Conservation (phyloP, 30 jellyfish, hydroid and myxozoan genomes). For the Turritopsis rubra region DNA sequence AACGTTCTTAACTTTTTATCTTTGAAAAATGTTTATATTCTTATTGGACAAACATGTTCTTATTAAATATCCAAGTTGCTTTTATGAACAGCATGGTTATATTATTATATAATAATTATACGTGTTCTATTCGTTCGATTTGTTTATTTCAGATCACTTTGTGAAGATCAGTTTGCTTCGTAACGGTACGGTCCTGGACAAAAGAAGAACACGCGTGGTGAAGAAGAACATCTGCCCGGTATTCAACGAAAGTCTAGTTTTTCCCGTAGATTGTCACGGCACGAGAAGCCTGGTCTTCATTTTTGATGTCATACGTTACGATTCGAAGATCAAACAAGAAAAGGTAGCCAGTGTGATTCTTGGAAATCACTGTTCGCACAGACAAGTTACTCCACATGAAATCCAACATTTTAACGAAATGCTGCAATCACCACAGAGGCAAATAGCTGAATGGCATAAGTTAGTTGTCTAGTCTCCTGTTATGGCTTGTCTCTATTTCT, state of each 20-base stretch:
- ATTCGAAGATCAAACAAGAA: conserved; percentile 69
- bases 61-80: too few species aligned
- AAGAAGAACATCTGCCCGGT: conserved; percentile 80
- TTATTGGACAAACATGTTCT: too few species aligned
- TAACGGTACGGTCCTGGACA: conserved; percentile 56
- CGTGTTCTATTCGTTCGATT: too few species aligned
- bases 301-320: conserved; percentile 76
- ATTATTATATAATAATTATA: too few species aligned
- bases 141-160: conserved; percentile 71
- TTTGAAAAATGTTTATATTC: too few species aligned
- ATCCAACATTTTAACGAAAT: conserved; percentile 85
- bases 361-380: conserved; percentile 45
- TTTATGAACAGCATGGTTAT: too few species aligned
- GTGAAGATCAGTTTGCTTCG: conserved; percentile 68
- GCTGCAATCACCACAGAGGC: conserved; percentile 80
- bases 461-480: conserved; percentile 11
- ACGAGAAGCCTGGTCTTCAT: conserved; percentile 58
- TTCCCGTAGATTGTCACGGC: conserved; percentile 75
- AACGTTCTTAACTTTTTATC: too few species aligned
- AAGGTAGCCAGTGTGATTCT: conserved; percentile 71
- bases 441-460: conserved; percentile 88
- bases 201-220: conserved; percentile 70
- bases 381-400: conserved; percentile 75
- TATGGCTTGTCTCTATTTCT: neutral
- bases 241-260: conserved; percentile 76